A percentile compares a stretch with the other conserved stretches of the same genome.
phyloP scores from a whole-genome alignment of 2,888 invertebrate genomes.

The Aelia acuminata region DNA sequence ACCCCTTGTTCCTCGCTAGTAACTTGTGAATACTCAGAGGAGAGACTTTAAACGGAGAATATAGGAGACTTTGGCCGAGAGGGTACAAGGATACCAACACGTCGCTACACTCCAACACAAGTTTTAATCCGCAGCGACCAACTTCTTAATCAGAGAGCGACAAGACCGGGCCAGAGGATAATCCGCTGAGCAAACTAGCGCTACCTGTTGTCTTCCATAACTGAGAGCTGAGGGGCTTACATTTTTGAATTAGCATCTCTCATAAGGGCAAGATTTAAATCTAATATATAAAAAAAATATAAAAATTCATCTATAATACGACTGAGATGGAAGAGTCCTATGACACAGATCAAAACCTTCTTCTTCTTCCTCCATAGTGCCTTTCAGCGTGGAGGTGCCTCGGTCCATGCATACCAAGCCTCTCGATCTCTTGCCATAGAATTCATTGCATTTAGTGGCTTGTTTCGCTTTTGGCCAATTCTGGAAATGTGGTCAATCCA shows the following conservation, averaged over 20 bases:
- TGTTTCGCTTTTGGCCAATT: too few species aligned
- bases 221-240: not conserved
- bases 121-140: constrained; percentile 3
- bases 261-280: not conserved
- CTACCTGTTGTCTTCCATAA: not conserved
- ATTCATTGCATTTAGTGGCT: too few species aligned
- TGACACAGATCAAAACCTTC: too few species aligned
- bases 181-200: not conserved
- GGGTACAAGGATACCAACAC: not conserved
- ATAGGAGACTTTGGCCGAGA: not conserved
- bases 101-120: not conserved
- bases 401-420: too few species aligned
- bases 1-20: not conserved
- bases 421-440: too few species aligned
- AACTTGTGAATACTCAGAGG: not conserved
- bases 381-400: too few species aligned
- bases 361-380: too few species aligned
- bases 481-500: too few species aligned
- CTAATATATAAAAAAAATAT: not conserved
- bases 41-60: constrained; percentile 15
- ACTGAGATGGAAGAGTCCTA: not conserved
- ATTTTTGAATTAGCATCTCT: not conserved
- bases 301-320: not conserved
- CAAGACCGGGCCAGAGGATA: constrained; percentile 19
- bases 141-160: constrained; percentile 31